Base-by-base conservation (phyloP, 2,797 vertebrate species). In the Cheirogaleus major region DNA sequence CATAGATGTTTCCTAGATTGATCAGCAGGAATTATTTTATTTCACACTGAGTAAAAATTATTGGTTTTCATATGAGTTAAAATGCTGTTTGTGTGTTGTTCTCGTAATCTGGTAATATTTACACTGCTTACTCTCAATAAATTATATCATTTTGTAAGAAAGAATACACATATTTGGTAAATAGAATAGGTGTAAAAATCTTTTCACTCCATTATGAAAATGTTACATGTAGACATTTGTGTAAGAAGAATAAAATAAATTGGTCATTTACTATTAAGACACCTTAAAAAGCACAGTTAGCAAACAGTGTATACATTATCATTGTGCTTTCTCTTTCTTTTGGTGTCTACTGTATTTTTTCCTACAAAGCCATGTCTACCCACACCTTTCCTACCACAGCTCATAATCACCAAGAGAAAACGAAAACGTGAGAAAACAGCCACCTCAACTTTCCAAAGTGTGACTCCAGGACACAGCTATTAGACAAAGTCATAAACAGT, bases 21-120 rank as follows among this genome's bases (percentile, higher is more conserved):
- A 98, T 83, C 96, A 97, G 96, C 90, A 97, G 90, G n/a, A 95
- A 95, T 98, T 96, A 90, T 96, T 95, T 67, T 70, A 81, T 98
- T 98, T 98, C 63, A 91, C 61, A 75, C 30, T 82, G 87, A 93
- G 75, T 79, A 75, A 97, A 94, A 93, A 81, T 94, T 41, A 43
- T 69, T 95, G 63, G 25, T 75, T 96, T 96, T 98, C 88, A 41
- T 95, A 63, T 91, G 83, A 97, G 89, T 95, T 59, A 95, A 98
- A 98, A 96, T 96, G 93, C 65, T 97, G 1, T 97, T 97, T 95
- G 85, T 97, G 90, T 59, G 22, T 76, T 95, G 4, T 41, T 89
- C 95, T 98, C 78, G 95, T 97, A 88, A 84, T 90, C 89, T 61
- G 41, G 61, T 83, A 80, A 67, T 82, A 65, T 90, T 90, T 92